phyloP scores from a whole-genome alignment of 1,140 invertebrate species.

The Araneus ventricosus region DNA sequence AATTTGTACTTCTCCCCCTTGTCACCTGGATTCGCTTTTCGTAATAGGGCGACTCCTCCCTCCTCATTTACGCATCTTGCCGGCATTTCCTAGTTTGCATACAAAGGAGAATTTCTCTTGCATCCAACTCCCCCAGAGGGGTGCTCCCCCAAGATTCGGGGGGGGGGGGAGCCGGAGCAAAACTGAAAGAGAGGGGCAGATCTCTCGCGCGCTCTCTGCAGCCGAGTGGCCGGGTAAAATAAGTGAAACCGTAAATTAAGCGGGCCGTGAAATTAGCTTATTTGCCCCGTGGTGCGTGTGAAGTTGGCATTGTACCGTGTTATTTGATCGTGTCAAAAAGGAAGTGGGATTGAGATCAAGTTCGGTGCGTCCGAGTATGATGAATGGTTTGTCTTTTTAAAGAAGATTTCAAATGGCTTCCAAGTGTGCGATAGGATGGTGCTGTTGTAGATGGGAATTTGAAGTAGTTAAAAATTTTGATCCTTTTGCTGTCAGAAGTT shows the following conservation, averaged over 20 bases:
- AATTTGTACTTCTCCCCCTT: not conserved
- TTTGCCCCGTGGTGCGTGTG: conserved; percentile 57
- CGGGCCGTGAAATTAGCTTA: conserved; percentile 72
- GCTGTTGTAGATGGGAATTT: too few relatives aligned
- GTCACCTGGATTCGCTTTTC: conserved; percentile 18
- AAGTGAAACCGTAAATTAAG: conserved; percentile 66
- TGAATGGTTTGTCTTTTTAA: not conserved
- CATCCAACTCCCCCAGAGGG: not conserved
- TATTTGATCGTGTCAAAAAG: conserved; percentile 27
- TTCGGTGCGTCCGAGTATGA: not conserved
- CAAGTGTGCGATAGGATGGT: not conserved
- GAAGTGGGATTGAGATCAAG: not conserved
- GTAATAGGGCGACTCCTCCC: conserved; percentile 61
- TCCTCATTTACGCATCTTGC: conserved; percentile 30
- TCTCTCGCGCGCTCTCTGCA: not conserved
- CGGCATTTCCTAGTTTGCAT: conserved; percentile 65
- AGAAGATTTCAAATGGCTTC: not conserved
- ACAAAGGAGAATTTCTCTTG: conserved; percentile 19
- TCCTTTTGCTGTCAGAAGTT: too few relatives aligned
- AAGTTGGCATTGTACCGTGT: conserved; percentile 9
- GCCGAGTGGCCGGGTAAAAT: not conserved
- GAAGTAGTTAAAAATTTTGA: too few relatives aligned
- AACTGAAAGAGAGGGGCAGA: conserved; percentile 1
- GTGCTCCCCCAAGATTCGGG: conserved; percentile 1
- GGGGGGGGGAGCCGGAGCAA: not conserved